These are phyloP conservation scores for Cherax quadricarinatus DNA, from an alignment of 1,140 invertebrate species.

Conservation along the genomic window DNA sequence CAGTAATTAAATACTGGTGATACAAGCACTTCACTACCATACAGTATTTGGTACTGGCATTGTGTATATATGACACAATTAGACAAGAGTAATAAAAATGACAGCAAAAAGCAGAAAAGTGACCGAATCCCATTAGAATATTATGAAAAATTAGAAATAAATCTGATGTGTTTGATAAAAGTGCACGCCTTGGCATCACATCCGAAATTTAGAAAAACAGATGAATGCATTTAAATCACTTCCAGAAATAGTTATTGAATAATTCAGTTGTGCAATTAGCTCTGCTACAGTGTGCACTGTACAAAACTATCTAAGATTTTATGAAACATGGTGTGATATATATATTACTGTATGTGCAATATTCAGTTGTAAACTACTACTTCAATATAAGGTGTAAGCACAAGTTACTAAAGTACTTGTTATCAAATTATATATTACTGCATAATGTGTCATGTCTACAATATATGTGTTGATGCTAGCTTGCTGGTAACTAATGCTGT, in stretches of 20 bases:
- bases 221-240: neutral
- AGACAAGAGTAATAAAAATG: too few species aligned
- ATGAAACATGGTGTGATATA: neutral
- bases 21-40: too few species aligned
- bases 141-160: too few species aligned
- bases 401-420: neutral
- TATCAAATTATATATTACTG: neutral
- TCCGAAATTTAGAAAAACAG: neutral
- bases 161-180: too few species aligned
- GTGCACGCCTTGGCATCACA: neutral
- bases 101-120: neutral
- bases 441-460: conserved; percentile 19
- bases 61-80: too few species aligned
- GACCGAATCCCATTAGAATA: neutral
- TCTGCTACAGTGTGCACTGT: conserved; percentile 17
- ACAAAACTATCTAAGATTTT: conserved; percentile 21
- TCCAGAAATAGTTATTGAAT: neutral
- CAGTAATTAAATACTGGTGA: too few species aligned
- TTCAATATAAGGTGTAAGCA: conserved; percentile 13
- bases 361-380: neutral
- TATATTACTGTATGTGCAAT: conserved; percentile 16
- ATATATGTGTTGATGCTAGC: conserved; percentile 21
- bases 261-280: neutral
- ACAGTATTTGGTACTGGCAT: too few species aligned
- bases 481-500: conserved; percentile 21